Evolutionary conservation across 2,113 vertebrate species (phyloP), one percentile per base, ranked within the genome.

Genomic region (Nestor notabilis): DNA sequence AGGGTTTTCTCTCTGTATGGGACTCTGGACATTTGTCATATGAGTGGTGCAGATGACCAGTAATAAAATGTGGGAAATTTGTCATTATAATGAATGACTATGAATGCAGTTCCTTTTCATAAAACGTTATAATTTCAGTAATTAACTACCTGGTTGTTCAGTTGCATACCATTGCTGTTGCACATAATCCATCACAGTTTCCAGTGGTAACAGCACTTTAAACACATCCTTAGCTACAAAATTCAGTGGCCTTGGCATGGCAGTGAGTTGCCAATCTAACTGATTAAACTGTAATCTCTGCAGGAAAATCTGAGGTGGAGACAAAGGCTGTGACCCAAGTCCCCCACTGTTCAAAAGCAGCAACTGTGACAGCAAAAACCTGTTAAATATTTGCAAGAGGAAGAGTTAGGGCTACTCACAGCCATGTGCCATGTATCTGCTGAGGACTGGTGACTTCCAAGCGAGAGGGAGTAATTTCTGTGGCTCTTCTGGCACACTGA

Each of bases 401-500:
- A 39, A 28, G 43, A 39, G 13, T 5, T 7, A 2, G 18, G 23
- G 33, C 10, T 50, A 25, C 61, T 35, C 61, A 17, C 25, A 49
- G 39, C 60, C 11, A 0, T 0, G 12, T 39, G 50, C 27, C 13
- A 0, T 2, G 4, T 5, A 6, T 25, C 61, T 61, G 61, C 61
- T 1, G 0, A 74, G 69, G 61, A 13, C 61, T 5, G 10, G n/a
- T 17, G 53, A 24, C 47, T 63, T 47, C 46, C 52, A 47, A 41
- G 24, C 0, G 5, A 46, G 28, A 29, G 44, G 28, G 28, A 44
- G 6, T 13, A 13, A 27, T 12, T 46, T 17, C 50, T 58, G 33
- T 2, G 0, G 52, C 74, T 50, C 18, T 33, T 37, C 44, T 14
- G 49, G 65, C 18, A 28, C 24, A 1, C 18, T 18, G 64, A 49